Evolutionary conservation across 2,113 vertebrate genomes (phyloP), one percentile per base, ranked within the genome.

Genomic region (Gymnorhina tibicen): DNA sequence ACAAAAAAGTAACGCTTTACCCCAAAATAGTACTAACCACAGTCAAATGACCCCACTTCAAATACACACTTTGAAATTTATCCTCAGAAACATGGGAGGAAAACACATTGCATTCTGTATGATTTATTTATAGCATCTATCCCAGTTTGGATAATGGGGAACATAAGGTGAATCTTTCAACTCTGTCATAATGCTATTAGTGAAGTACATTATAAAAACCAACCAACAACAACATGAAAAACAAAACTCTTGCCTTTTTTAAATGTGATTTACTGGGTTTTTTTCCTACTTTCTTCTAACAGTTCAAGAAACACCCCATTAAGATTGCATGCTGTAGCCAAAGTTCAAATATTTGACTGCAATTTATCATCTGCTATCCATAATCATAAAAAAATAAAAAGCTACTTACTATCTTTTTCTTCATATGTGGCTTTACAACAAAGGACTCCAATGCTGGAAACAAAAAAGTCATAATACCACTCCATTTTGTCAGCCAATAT

Each of bases 311-410:
- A 56, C 10, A 41, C 4, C 18, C 9, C 10, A 44, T 37, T 32
- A 37, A n/a, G 37, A 59, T 5, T 52, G 7, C 1, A 5, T 39
- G 55, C 2, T 5, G 7, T 21, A 59, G 1, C 9, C 13, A 26
- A 33, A 49, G 7, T 55, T 44, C 18, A 74, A 90, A 75, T 60
- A 56, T 46, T 32, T 79, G 10, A 46, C 41, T 33, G 8, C 33
- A 75, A 60, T 64, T 79, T 75, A 46, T 60, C 26, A 75, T 60
- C 28, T 87, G 11, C 11, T 80, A 50, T 26, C 18, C 46, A 66
- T n/a, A 75, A 28, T 15, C 24, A 55, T 41, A 24, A 2, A 50
- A 69, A 63, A 78, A 39, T 22, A 28, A 60, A 28, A 60, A 21
- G 28, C 6, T 46, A 81, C 39, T 5, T 59, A 3, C 13, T 33